phyloP scores from a whole-genome alignment of 2,888 invertebrate species.

The Rhaphigaster nebulosa region DNA sequence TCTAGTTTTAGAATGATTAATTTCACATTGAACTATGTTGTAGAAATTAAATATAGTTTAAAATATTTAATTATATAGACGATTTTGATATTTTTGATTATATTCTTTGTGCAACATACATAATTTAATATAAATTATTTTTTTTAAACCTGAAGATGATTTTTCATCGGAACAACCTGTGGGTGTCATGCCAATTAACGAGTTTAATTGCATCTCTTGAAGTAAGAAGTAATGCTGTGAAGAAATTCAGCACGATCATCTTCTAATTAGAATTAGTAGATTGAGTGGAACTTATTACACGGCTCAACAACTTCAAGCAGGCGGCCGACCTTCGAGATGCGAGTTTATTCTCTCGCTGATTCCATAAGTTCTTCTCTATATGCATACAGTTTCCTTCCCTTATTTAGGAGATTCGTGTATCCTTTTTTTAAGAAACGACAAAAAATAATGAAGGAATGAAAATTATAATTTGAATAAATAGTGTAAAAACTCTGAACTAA shows the following conservation, averaged over 20 bases:
- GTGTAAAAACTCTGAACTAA: too few relatives aligned
- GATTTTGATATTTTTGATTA: too few relatives aligned
- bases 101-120: too few relatives aligned
- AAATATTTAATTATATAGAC: too few relatives aligned
- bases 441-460: too few relatives aligned
- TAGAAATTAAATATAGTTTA: too few relatives aligned
- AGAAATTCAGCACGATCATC: not conserved
- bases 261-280: conserved; percentile 41
- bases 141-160: not conserved
- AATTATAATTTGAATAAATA: too few relatives aligned
- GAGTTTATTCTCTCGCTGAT: not conserved
- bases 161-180: not conserved
- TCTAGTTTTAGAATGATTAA: too few relatives aligned
- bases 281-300: conserved; percentile 24
- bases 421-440: too few relatives aligned
- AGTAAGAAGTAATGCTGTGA: not conserved
- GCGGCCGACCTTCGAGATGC: not conserved
- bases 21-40: too few relatives aligned
- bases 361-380: not conserved
- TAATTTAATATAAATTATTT: too few relatives aligned
- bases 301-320: not conserved
- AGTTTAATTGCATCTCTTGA: not conserved
- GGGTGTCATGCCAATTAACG: not conserved
- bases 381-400: not conserved
- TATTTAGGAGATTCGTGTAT: not conserved